phyloP scores from a whole-genome alignment of 1,140 invertebrate genomes.

The Dendroctonus valens region DNA sequence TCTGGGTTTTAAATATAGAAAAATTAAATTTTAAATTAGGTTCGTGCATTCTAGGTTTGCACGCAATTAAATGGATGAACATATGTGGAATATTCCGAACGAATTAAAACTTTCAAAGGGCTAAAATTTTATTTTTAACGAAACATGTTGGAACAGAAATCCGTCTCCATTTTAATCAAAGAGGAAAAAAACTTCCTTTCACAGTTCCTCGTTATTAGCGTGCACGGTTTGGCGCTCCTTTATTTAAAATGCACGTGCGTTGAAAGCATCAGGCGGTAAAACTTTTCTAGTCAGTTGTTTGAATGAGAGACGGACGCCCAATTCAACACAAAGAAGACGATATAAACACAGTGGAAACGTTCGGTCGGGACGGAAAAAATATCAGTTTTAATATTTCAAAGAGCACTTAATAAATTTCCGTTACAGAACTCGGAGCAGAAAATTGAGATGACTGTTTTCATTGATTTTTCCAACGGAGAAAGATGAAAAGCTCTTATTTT shows the following conservation, averaged over 20 bases:
- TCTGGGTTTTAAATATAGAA: too few relatives aligned
- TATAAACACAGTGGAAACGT: conserved; percentile 3
- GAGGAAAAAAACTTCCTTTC: too few relatives aligned
- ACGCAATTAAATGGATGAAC: too few relatives aligned
- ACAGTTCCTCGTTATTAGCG: background rate
- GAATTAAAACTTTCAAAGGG: too few relatives aligned
- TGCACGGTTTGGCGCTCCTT: conserved; percentile 2
- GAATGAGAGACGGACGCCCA: background rate
- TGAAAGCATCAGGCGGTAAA: conserved; percentile 2
- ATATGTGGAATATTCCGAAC: too few relatives aligned
- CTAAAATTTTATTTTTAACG: too few relatives aligned
- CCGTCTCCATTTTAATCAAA: too few relatives aligned
- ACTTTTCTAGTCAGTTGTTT: conserved; percentile 1
- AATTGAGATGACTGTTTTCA: conserved; percentile 16
- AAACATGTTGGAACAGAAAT: too few relatives aligned
- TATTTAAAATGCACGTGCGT: conserved; percentile 8
- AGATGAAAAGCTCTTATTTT: conserved; percentile 13
- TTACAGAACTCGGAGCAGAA: conserved; percentile 9
- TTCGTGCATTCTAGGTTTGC: too few relatives aligned
- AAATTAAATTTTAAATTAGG: too few relatives aligned
- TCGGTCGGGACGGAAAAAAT: conserved; percentile 11
- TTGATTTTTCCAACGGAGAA: conserved; percentile 10
- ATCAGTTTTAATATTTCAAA: conserved; percentile 17
- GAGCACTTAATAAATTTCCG: conserved; percentile 15
- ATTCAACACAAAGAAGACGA: conserved; percentile 6